Evolutionary conservation across 1,140 invertebrate species (phyloP).

Genomic region (Teleogryllus occipitalis): DNA sequence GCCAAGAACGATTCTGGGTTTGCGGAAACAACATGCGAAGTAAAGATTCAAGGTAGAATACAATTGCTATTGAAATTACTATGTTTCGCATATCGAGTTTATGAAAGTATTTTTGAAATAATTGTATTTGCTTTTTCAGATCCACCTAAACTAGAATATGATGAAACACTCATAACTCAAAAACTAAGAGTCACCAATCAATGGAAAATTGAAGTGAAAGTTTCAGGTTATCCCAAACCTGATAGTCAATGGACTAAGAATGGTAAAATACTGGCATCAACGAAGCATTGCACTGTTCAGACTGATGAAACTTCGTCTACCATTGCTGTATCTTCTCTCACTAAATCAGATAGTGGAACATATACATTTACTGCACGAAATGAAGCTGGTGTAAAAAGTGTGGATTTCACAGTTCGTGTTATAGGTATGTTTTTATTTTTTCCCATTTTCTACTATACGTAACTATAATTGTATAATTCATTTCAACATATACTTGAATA

Average conservation of each 20-base stretch:
- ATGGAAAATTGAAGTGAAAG: conserved; percentile 51
- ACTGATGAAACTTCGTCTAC: conserved; percentile 48
- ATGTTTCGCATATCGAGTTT: neutral
- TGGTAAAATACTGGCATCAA: conserved; percentile 42
- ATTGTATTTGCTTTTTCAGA: conserved; percentile 34
- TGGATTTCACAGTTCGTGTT: conserved; percentile 68
- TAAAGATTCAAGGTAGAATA: conserved; percentile 48
- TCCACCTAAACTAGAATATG: conserved; percentile 50
- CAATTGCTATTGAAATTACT: neutral
- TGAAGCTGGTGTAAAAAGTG: conserved; percentile 54
- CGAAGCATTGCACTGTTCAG: conserved; percentile 43
- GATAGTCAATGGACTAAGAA: conserved; percentile 56
- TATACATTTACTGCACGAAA: conserved; percentile 61
- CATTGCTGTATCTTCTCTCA: conserved; percentile 51
- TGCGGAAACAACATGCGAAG: conserved; percentile 55
- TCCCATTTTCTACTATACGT: neutral
- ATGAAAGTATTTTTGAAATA: neutral
- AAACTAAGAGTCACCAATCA: conserved; percentile 48
- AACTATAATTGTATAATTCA: neutral
- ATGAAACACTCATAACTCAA: conserved; percentile 50
- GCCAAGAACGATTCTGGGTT: conserved; percentile 64
- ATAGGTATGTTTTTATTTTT: conserved; percentile 48
- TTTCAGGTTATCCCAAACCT: conserved; percentile 58
- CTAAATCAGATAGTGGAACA: conserved; percentile 51
- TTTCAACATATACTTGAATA: neutral